phyloP scores from a whole-genome alignment of 2,888 invertebrate species.

The Saturnia japonica region DNA sequence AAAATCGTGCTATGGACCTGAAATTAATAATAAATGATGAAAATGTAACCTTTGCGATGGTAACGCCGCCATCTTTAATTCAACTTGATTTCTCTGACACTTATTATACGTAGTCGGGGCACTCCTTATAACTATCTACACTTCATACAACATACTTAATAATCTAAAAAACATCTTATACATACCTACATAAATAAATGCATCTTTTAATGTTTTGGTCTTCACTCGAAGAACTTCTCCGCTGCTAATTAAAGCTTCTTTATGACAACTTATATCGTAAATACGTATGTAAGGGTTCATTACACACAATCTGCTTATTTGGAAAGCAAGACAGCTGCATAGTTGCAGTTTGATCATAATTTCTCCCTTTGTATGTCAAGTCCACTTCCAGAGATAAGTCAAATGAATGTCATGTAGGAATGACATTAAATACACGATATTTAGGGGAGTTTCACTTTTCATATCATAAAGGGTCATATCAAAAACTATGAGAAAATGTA shows the following conservation, averaged over 20 bases:
- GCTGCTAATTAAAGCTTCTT: not conserved
- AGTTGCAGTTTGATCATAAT: not conserved
- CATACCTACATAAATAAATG: conserved; percentile 8
- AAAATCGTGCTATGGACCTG: not conserved
- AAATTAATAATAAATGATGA: not conserved
- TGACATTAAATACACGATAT: not conserved
- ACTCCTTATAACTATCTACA: not conserved
- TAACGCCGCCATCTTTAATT: too few species aligned
- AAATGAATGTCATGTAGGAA: too few species aligned
- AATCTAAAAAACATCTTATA: conserved; percentile 1
- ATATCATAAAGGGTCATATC: not conserved
- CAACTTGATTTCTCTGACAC: not conserved
- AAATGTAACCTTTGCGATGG: not conserved
- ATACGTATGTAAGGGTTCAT: not conserved
- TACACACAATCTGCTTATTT: too few species aligned
- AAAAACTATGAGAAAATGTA: not conserved
- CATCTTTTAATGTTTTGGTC: not conserved
- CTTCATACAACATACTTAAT: not conserved
- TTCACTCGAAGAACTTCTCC: not conserved
- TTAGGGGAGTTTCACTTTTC: not conserved
- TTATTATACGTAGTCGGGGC: not conserved
- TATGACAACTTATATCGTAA: not conserved
- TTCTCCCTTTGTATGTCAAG: not conserved
- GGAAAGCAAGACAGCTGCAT: too few species aligned
- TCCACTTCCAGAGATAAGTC: not conserved